These are phyloP conservation scores for Julus scandinavius DNA, from an alignment of 2,888 invertebrate genomes.

Conservation along the genomic window DNA sequence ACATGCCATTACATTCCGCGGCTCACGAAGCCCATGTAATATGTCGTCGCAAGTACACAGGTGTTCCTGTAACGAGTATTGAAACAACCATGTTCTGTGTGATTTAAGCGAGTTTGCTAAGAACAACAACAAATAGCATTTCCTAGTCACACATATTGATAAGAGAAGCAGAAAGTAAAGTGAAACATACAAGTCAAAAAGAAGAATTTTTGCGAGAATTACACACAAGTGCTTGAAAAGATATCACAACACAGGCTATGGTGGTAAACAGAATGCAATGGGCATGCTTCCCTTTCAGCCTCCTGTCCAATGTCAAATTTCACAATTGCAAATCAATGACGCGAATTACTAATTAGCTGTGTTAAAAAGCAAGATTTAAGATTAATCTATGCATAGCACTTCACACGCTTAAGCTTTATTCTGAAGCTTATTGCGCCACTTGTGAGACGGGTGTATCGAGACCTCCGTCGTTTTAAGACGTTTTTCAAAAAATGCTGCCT, in stretches of 20 bases:
- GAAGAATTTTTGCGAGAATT: background rate
- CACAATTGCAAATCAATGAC: background rate
- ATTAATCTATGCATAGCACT: no score
- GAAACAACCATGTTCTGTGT: slow-evolving; percentile 19
- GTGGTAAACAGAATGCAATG: slow-evolving; percentile 20
- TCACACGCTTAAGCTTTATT: no score
- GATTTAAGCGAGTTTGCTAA: slow-evolving; percentile 20
- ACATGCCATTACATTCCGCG: slow-evolving; percentile 19
- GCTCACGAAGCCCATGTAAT: slow-evolving; percentile 25
- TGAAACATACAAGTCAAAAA: background rate
- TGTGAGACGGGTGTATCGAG: no score
- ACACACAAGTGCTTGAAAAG: slow-evolving; percentile 12
- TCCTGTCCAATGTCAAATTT: background rate
- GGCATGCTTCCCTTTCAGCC: slow-evolving; percentile 2
- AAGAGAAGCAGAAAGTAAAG: background rate
- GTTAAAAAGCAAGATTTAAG: no score
- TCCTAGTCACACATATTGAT: background rate
- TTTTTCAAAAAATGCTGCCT: no score
- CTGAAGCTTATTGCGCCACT: no score
- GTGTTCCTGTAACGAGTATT: slow-evolving; percentile 28
- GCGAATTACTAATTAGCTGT: no score
- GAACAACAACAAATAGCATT: background rate
- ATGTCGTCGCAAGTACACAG: slow-evolving; percentile 25
- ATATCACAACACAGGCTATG: background rate
- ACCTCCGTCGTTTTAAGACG: no score